Conservation (phyloP, 2,113 vertebrate genomes). For the Pogonocichla stellata region DNA sequence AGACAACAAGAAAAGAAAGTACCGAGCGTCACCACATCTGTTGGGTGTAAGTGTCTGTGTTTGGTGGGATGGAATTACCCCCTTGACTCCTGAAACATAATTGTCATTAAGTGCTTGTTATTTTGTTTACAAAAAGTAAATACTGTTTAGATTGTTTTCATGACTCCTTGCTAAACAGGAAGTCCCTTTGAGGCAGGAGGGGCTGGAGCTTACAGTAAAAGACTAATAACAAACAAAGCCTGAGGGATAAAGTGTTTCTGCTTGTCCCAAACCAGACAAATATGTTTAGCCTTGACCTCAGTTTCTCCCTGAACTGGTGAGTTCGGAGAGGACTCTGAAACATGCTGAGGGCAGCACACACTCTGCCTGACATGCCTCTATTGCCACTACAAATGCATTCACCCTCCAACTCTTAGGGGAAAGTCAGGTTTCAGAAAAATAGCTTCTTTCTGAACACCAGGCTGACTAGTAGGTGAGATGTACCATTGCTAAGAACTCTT, state of each 20-base stretch:
- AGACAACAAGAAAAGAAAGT: conserved; percentile 26
- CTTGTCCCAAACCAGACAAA: not conserved
- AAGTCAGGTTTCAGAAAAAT: not conserved
- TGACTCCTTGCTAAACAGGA: conserved; percentile 48
- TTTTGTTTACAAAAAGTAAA: conserved; percentile 48
- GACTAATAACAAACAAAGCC: conserved; percentile 10
- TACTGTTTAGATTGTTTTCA: conserved; percentile 8
- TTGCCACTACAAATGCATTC: not conserved
- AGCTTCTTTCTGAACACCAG: not conserved
- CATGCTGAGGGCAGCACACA: not conserved
- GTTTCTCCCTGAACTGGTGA: not conserved
- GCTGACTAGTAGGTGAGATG: not conserved
- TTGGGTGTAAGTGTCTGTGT: not conserved
- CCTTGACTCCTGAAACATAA: conserved; percentile 3
- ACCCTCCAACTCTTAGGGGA: not conserved
- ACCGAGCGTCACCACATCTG: not conserved
- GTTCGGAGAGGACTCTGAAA: not conserved
- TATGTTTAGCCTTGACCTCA: not conserved
- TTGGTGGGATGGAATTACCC: not conserved
- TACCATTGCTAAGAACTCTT: not conserved
- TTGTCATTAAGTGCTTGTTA: conserved; percentile 36
- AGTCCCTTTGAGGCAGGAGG: conserved; percentile 33
- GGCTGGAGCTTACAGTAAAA: conserved; percentile 34
- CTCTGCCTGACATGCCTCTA: not conserved
- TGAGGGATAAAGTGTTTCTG: conserved; percentile 3